Evolutionary conservation across 2,797 vertebrate genomes (phyloP).

Genomic region (Clarias pachynema): DNA sequence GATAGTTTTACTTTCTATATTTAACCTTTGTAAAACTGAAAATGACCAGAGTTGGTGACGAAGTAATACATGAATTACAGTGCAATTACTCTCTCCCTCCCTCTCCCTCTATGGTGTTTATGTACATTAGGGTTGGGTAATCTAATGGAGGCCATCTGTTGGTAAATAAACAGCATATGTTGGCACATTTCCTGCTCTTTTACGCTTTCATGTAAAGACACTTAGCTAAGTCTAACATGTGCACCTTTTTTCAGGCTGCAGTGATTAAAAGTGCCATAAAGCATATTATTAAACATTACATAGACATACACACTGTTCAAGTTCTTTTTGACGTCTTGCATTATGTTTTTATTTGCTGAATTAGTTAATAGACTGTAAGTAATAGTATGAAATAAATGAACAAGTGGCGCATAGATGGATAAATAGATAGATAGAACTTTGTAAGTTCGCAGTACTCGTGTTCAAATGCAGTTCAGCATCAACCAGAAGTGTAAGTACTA

Average conservation of each 20-base stretch:
- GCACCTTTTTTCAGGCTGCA: neutral
- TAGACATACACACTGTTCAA: neutral
- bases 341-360: neutral
- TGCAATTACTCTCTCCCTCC: neutral
- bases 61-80: neutral
- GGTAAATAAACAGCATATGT: slow-evolving; percentile 35
- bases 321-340: neutral
- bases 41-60: neutral
- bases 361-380: neutral
- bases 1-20: neutral
- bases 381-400: neutral
- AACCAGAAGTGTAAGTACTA: too few relatives aligned
- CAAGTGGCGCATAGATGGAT: too few relatives aligned
- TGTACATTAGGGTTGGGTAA: slow-evolving; percentile 22
- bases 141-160: slow-evolving; percentile 39
- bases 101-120: slow-evolving; percentile 22
- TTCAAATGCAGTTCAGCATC: too few relatives aligned
- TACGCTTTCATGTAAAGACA: slow-evolving; percentile 1
- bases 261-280: neutral
- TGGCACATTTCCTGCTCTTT: slow-evolving; percentile 5
- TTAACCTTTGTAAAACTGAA: neutral
- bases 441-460: too few relatives aligned
- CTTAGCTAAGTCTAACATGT: neutral
- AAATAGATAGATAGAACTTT: too few relatives aligned
- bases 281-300: neutral